These are phyloP conservation scores for Melieria picta DNA, from an alignment of 2,888 invertebrate species.

Conservation along the genomic window DNA sequence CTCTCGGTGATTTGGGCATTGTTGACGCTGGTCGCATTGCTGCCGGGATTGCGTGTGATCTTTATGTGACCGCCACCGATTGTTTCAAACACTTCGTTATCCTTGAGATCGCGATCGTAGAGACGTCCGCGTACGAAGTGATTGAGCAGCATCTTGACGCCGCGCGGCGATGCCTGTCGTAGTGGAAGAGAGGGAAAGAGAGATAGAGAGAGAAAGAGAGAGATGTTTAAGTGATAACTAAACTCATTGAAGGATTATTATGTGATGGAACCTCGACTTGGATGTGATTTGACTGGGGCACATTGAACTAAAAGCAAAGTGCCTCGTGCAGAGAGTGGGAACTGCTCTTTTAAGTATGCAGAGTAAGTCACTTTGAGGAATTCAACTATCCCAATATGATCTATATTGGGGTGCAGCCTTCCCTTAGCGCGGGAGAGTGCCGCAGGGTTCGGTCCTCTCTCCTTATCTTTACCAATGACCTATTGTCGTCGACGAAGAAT, in stretches of 20 bases:
- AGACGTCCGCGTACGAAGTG: conserved; percentile 73
- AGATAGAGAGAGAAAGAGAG: background rate
- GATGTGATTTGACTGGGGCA: no score
- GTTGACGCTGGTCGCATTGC: conserved; percentile 68
- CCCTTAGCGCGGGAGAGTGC: no score
- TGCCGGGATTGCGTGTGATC: conserved; percentile 66
- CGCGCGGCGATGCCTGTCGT: conserved; percentile 69
- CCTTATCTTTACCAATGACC: no score
- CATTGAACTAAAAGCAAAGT: no score
- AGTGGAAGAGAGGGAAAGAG: background rate
- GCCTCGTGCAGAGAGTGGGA: no score
- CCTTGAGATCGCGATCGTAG: conserved; percentile 70
- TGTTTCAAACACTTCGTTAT: conserved; percentile 69
- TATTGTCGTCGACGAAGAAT: no score
- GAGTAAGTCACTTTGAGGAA: no score
- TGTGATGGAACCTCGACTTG: no score
- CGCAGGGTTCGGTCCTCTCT: no score
- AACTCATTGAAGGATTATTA: background rate
- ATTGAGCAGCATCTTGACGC: conserved; percentile 70
- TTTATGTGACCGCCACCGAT: conserved; percentile 70
- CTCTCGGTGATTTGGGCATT: conserved; percentile 71
- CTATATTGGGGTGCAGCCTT: no score
- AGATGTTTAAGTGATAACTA: background rate
- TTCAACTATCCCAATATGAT: no score
- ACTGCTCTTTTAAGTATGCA: no score